These are phyloP conservation scores for Xylota sylvarum DNA, from an alignment of 2,888 invertebrate genomes.

Conservation along the genomic window DNA sequence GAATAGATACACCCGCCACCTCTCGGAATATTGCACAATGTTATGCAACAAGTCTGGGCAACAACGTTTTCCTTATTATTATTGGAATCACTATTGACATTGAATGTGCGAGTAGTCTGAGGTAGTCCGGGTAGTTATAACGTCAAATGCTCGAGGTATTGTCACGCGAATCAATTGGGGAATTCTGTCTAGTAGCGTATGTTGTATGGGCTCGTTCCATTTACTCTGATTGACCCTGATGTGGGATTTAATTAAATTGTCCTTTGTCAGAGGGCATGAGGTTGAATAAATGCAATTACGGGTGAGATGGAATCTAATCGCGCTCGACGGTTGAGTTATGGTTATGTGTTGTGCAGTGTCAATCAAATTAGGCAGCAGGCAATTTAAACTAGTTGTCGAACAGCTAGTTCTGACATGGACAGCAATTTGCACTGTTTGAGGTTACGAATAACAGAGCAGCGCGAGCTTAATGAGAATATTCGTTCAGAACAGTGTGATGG, in stretches of 20 bases:
- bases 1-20: neutral
- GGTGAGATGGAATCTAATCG: constrained; percentile 11
- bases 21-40: neutral
- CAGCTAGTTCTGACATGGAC: neutral
- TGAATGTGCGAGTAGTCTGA: neutral
- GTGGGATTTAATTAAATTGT: constrained; percentile 33
- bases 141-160: neutral
- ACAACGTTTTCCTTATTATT: constrained; percentile 4
- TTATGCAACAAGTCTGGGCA: constrained; percentile 24
- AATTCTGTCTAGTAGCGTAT: neutral
- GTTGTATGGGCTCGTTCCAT: neutral
- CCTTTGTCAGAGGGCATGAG: constrained; percentile 23
- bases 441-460: neutral
- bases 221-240: neutral
- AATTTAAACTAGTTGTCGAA: constrained; percentile 8
- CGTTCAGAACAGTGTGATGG: no score
- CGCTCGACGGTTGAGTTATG: constrained; percentile 1
- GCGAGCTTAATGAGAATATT: no score
- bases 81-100: constrained; percentile 13
- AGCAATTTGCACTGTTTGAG: constrained; percentile 8
- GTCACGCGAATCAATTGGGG: constrained; percentile 14
- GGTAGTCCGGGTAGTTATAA: neutral
- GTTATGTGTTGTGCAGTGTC: constrained; percentile 6
- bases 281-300: constrained; percentile 39
- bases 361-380: constrained; percentile 8